Percentiles rank a stretch among this genome's conserved stretches.
phyloP scores from a whole-genome alignment of 2,888 invertebrate species.

The Enoplolaimus lenunculus region DNA sequence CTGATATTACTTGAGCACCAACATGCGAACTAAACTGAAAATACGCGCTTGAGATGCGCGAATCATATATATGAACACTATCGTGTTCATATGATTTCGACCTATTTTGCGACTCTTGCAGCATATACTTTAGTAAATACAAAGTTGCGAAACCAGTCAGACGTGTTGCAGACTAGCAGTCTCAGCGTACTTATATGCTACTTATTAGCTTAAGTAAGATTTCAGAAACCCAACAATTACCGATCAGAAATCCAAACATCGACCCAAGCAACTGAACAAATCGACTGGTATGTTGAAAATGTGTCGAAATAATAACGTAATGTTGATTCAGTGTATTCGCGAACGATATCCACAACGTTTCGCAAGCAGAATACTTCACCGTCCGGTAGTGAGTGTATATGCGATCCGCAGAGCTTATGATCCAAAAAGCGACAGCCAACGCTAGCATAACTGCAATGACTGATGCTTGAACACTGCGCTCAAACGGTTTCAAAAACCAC shows the following conservation, averaged over 20 bases:
- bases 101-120: too few relatives aligned
- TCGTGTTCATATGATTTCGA: too few relatives aligned
- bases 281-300: not conserved
- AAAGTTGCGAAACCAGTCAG: too few relatives aligned
- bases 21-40: too few relatives aligned
- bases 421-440: not conserved
- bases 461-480: not conserved
- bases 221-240: not conserved
- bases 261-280: not conserved
- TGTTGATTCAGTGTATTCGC: not conserved
- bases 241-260: not conserved
- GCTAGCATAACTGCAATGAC: not conserved
- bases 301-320: not conserved
- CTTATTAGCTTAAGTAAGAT: too few relatives aligned
- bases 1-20: too few relatives aligned
- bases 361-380: not conserved
- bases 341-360: not conserved
- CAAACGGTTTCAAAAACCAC: not conserved
- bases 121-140: too few relatives aligned
- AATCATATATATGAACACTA: too few relatives aligned
- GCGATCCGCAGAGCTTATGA: not conserved
- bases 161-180: too few relatives aligned
- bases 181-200: too few relatives aligned
- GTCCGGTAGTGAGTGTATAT: not conserved
- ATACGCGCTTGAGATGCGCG: too few relatives aligned